Base-by-base conservation (phyloP, 2,113 vertebrate genomes). In the Istiophorus platypterus region DNA sequence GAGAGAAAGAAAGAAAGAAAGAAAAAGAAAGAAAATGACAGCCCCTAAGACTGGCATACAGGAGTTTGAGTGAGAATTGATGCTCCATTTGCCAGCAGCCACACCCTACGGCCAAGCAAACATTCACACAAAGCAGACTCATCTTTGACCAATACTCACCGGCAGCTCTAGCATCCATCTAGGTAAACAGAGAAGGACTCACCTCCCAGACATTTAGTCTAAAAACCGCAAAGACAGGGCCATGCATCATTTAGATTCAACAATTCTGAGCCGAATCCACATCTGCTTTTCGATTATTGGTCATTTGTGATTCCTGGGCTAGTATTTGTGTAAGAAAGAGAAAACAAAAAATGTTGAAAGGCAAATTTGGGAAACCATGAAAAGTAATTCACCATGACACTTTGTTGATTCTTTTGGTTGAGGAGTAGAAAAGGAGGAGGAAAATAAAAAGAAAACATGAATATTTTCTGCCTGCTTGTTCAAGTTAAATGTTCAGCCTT, bases 51-150 rank as follows among this genome's bases (percentile, higher is more conserved):
- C 61, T 88, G 80, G 70, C 84, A 80, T 71, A 47, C 29, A 49
- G 9, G 61, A 67, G 59, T 87, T 85, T 72, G 84, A 79, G 67
- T 83, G 71, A 83, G 72, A 88, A 70, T 34, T 72, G 49, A 47
- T 24, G 37, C 67, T 69, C 22, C 63, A n/a, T 69, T 69, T 52
- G 74, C 77, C 86, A 86, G 49, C 62, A 68, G 72, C 61, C 13
- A 11, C 85, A 61, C 78, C 74, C 41, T 24, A 12, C 52, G 74
- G 58, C 34, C 79, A 67, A n/a, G 34, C 26, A 24, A 58, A 66
- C 70, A 80, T 49, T 62, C 59, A 72, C 41, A 69, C 63, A 61
- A 1, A 22, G n/a, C 65, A 57, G 29, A 81, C 26, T 15, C 42
- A 76, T 47, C n/a, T 54, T 72, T 76, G 82, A 88, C 80, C 68